Percentiles rank a stretch among this genome's conserved stretches.
Conservation (phyloP, 2,888 invertebrate genomes). For the Listrodromus nycthemerus region DNA sequence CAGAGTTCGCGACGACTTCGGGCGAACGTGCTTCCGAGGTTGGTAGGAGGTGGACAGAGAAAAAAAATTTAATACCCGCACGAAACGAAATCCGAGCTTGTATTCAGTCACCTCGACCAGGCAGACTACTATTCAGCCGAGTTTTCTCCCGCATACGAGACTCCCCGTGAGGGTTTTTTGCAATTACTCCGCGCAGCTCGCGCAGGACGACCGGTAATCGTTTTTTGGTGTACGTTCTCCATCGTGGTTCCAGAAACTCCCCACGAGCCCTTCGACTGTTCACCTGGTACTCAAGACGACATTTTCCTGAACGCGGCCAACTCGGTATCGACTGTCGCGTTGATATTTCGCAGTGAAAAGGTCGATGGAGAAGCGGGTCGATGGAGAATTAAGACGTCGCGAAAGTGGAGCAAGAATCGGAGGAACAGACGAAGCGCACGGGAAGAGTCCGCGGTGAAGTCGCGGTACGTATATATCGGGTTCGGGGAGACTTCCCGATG, state of each 20-base stretch:
- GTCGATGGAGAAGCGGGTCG: neutral
- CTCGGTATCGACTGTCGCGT: neutral
- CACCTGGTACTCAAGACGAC: too few relatives aligned
- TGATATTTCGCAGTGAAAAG: neutral
- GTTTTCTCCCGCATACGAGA: neutral
- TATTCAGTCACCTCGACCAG: conserved; percentile 17
- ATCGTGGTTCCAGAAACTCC: too few relatives aligned
- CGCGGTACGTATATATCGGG: conserved; percentile 16
- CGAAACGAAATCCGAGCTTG: conserved; percentile 6
- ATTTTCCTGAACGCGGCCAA: neutral
- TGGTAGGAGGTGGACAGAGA: neutral
- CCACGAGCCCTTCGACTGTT: too few relatives aligned
- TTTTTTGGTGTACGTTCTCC: neutral
- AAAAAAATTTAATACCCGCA: conserved; percentile 53
- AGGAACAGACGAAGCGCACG: conserved; percentile 6
- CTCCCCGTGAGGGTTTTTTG: neutral
- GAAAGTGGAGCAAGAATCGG: conserved; percentile 22
- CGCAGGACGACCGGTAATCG: neutral
- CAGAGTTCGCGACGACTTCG: conserved; percentile 28
- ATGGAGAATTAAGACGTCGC: conserved; percentile 20
- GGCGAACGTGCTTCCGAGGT: conserved; percentile 21
- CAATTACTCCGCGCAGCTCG: conserved; percentile 2
- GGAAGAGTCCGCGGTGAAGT: neutral
- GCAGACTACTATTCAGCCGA: neutral
- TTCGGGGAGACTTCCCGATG: conserved; percentile 49